Evolutionary conservation across 2,113 vertebrate species (phyloP), one percentile per base, ranked within the genome.

Genomic region (Callocephalon fimbriatum): DNA sequence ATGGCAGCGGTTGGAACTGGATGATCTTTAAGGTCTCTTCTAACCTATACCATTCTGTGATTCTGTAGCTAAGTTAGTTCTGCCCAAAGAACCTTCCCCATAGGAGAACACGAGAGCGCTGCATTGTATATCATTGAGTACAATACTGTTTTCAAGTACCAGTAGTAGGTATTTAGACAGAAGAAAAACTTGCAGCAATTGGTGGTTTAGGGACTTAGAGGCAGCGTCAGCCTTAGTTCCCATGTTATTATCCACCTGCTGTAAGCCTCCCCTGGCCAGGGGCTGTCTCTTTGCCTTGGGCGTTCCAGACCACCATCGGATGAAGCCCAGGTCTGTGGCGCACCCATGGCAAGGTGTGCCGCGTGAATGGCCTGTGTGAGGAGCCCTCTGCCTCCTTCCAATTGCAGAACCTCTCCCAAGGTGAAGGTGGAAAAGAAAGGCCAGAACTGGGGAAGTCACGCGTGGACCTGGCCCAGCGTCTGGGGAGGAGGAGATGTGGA

Each of bases 281-380:
- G n/a, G 84, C 67, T 78, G 40, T 29, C 15, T 47, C 16, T 32
- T 42, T 62, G 32, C 48, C 51, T 63, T 0, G 0, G 48, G 31
- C 44, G n/a, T 66, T 38, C 32, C 37, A 50, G 42, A 48, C 25
- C 35, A 29, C 31, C 14, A 25, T 12, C 9, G 50, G 44, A 23
- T 45, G 51, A 66, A 54, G 29, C 53, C 29, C 29, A 54, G 53
- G 29, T 10, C 18, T 54, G 53, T 20, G 53, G 26, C 2, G 2
- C 42, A 23, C 20, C 42, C 31, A 4, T 6, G 54, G 40, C 10
- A 6, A 5, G 45, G 29, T 26, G 10, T 1, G 35, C 58, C 9
- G 9, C 29, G 12, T 2, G 4, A 17, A 11, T 1, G 7, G 51
- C 54, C 44, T 14, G 7, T 2, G 10, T 6, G 35, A 20, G n/a